Evolutionary conservation across 2,113 vertebrate species (phyloP).

Genomic region (Sylvietta virens): DNA sequence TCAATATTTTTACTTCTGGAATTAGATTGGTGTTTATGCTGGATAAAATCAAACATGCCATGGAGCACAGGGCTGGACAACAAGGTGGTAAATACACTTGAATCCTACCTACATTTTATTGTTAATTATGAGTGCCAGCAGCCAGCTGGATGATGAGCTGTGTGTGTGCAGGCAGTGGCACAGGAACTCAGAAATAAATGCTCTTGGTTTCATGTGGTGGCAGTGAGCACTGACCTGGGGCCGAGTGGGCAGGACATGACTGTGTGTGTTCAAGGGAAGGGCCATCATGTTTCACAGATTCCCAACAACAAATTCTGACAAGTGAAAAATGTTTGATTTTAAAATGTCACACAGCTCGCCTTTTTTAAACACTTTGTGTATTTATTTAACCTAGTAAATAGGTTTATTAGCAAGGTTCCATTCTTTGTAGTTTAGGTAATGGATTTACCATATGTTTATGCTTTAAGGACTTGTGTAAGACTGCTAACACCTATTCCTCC

Average conservation of each 20-base stretch:
- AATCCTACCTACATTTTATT: background rate
- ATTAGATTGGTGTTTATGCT: background rate
- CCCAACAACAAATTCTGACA: constrained; percentile 73
- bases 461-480: constrained; percentile 69
- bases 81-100: background rate
- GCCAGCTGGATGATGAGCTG: background rate
- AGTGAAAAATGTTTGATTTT: constrained; percentile 76
- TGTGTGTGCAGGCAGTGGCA: background rate
- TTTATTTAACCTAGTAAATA: constrained; percentile 82
- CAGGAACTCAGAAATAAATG: background rate
- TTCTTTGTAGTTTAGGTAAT: constrained; percentile 82
- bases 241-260: background rate
- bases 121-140: background rate
- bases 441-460: constrained; percentile 80
- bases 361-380: constrained; percentile 75
- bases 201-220: background rate
- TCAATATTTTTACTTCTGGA: background rate
- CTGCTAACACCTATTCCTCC: constrained; percentile 73
- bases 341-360: constrained; percentile 61
- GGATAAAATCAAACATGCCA: background rate
- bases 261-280: constrained; percentile 41
- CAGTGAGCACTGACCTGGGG: background rate
- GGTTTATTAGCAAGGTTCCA: constrained; percentile 78
- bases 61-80: background rate
- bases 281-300: constrained; percentile 59